Percentiles rank a stretch among this genome's conserved stretches.
These are phyloP conservation scores for Cosmia trapezina DNA, from an alignment of 2,888 invertebrate genomes.

Conservation along the genomic window DNA sequence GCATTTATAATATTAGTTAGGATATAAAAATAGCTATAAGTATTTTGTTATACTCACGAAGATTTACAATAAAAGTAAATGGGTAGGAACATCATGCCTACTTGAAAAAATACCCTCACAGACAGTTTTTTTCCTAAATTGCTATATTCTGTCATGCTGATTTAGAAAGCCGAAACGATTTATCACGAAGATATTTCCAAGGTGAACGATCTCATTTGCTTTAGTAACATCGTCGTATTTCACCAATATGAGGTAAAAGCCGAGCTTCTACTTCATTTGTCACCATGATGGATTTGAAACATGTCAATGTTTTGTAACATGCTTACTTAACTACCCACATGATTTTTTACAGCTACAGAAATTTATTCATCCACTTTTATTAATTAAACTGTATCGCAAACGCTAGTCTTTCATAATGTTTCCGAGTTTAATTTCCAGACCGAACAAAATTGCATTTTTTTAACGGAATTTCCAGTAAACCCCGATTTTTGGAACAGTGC, in stretches of 20 bases:
- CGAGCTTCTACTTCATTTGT: conserved; percentile 42
- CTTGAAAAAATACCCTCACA: conserved; percentile 3
- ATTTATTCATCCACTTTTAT: conserved; percentile 1
- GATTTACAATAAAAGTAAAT: conserved; percentile 1
- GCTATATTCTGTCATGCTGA: conserved; percentile 39
- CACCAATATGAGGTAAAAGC: conserved; percentile 25
- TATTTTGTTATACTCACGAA: background rate
- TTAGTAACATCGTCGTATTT: conserved; percentile 49
- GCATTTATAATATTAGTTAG: no score
- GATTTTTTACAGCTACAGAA: background rate
- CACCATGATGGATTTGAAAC: conserved; percentile 47
- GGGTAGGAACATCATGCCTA: background rate
- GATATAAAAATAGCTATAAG: background rate
- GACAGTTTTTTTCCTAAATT: conserved; percentile 21
- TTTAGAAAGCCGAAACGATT: conserved; percentile 47
- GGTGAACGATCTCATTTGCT: conserved; percentile 48
- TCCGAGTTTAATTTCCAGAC: background rate
- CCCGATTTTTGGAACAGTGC: conserved; percentile 46
- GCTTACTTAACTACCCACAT: background rate
- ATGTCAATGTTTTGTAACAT: conserved; percentile 30
- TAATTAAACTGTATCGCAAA: conserved; percentile 9
- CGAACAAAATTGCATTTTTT: conserved; percentile 17
- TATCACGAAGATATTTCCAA: conserved; percentile 50
- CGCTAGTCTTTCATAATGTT: background rate
- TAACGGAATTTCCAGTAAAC: background rate